Evolutionary conservation across 2,113 vertebrate species (phyloP).

Genomic region (Polypterus senegalus): DNA sequence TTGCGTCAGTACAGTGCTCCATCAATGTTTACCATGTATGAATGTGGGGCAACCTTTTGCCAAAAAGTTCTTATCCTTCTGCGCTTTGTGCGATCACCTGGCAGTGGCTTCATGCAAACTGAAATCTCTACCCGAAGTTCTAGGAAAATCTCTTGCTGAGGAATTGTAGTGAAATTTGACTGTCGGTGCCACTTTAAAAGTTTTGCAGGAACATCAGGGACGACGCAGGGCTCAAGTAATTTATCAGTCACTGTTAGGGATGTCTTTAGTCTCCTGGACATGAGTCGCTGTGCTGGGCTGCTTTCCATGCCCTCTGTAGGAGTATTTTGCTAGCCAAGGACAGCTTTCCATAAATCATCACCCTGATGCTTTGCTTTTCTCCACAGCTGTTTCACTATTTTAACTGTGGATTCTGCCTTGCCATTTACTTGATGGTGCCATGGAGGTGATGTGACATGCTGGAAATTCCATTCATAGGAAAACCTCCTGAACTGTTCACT

Average conservation of each 20-base stretch:
- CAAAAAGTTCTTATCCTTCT: too few relatives aligned
- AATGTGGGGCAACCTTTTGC: too few relatives aligned
- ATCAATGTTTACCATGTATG: too few relatives aligned
- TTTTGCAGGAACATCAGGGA: background rate
- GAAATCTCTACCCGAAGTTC: background rate
- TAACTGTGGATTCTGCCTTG: background rate
- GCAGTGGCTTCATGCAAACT: constrained; percentile 2
- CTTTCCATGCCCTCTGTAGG: constrained; percentile 7
- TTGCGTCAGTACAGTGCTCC: too few relatives aligned
- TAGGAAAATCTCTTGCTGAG: background rate
- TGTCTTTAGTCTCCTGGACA: constrained; percentile 7
- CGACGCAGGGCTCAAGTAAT: constrained; percentile 2
- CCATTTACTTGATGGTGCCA: constrained; percentile 3
- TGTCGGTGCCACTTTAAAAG: background rate
- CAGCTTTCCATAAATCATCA: constrained; percentile 12
- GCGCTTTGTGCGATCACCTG: background rate
- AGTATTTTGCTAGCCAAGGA: constrained; percentile 10
- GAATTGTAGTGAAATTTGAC: background rate
- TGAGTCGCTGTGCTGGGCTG: constrained; percentile 7
- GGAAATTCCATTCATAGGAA: constrained; percentile 6
- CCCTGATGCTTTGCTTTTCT: constrained; percentile 7
- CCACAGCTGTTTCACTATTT: constrained; percentile 7
- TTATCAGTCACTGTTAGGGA: background rate
- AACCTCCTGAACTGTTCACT: background rate
- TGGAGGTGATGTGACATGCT: background rate